Percentiles rank a stretch among this genome's conserved stretches.
These are phyloP conservation scores for Enchytraeus crypticus DNA, from an alignment of 2,888 invertebrate species.

Conservation along the genomic window DNA sequence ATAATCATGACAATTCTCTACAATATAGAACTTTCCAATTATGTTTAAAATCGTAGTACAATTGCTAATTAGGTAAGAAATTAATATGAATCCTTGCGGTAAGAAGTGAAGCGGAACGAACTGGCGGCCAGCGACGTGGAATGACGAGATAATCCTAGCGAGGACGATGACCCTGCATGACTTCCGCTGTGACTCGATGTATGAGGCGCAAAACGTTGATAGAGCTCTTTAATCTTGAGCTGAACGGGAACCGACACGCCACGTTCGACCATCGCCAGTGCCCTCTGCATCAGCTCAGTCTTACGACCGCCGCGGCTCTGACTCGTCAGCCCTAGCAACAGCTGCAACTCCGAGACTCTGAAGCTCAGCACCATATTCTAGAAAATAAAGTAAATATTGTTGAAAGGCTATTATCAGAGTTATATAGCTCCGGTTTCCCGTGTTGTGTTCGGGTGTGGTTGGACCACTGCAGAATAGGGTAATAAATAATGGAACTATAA, in stretches of 20 bases:
- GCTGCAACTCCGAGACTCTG: constrained; percentile 75
- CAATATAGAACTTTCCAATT: too few relatives aligned
- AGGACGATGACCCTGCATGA: not conserved
- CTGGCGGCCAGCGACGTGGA: not conserved
- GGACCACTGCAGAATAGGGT: too few relatives aligned
- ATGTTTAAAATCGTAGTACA: too few relatives aligned
- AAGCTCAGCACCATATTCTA: constrained; percentile 60
- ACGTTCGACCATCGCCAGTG: constrained; percentile 57
- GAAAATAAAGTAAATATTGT: too few relatives aligned
- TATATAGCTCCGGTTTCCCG: too few relatives aligned
- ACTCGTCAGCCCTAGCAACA: constrained; percentile 69
- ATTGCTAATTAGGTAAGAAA: too few relatives aligned
- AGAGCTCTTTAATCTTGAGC: constrained; percentile 14
- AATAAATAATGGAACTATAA: too few relatives aligned
- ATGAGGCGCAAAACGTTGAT: constrained; percentile 10
- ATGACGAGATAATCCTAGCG: not conserved
- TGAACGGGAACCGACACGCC: constrained; percentile 15
- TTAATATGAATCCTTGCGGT: too few relatives aligned
- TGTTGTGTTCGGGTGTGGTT: too few relatives aligned
- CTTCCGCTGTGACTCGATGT: not conserved
- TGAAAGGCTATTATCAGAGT: too few relatives aligned
- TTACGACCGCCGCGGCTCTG: constrained; percentile 72
- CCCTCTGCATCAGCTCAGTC: constrained; percentile 66
- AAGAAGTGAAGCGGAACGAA: too few relatives aligned
- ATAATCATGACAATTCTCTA: too few relatives aligned